A percentile compares a stretch with the other conserved stretches of the same genome.
Evolutionary conservation across 1,140 invertebrate genomes (phyloP).

Genomic region (Bombus soroeensis): DNA sequence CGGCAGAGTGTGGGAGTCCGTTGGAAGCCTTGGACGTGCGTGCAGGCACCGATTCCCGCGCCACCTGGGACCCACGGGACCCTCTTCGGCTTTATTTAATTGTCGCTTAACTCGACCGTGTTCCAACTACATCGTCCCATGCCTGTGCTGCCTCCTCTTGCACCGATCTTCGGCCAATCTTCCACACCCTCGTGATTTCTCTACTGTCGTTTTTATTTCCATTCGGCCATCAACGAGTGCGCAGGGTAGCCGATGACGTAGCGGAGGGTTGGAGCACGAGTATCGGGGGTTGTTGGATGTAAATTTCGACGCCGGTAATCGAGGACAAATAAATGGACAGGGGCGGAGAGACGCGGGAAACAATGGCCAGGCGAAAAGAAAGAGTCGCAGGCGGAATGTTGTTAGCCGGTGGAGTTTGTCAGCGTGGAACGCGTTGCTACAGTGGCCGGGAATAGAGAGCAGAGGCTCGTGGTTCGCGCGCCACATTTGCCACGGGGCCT

Average conservation of each 20-base stretch:
- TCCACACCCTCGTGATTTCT: too few species aligned
- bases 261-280: too few species aligned
- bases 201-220: too few species aligned
- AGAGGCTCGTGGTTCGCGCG: constrained; percentile 62
- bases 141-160: too few species aligned
- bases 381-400: constrained; percentile 66
- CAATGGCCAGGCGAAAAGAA: constrained; percentile 46
- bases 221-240: too few species aligned
- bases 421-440: constrained; percentile 66
- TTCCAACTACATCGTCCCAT: not conserved
- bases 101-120: constrained; percentile 6
- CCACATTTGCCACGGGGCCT: constrained; percentile 64
- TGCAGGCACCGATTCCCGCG: not conserved
- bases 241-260: too few species aligned
- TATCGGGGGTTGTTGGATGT: not conserved
- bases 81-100: not conserved
- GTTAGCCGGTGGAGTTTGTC: constrained; percentile 73
- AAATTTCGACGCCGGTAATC: not conserved
- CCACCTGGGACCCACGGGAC: constrained; percentile 24
- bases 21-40: constrained; percentile 3
- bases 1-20: constrained; percentile 15
- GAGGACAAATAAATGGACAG: constrained; percentile 28
- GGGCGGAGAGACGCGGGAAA: not conserved
- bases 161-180: too few species aligned
- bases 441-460: constrained; percentile 28